Conservation (phyloP, 2,113 vertebrate genomes). For the Thymallus thymallus region DNA sequence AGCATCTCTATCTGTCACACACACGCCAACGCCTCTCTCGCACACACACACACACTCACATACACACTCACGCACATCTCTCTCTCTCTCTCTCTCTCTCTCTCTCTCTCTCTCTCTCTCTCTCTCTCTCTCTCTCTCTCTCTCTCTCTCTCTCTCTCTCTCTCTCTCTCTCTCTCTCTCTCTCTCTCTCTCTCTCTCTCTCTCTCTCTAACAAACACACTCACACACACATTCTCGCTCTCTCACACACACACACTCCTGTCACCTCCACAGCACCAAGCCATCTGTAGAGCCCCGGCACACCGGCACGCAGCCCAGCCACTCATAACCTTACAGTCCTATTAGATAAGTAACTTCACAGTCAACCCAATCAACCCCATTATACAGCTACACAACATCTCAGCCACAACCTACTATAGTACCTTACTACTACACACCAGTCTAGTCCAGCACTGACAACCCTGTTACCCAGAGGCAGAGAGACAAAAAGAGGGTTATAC, state of each 20-base stretch:
- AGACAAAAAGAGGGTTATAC: no score
- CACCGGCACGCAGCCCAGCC: slow-evolving; percentile 37
- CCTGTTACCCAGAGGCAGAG: no score
- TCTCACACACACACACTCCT: slow-evolving; percentile 39
- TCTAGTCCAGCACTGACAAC: no score
- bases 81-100: background rate
- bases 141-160: slow-evolving; percentile 35
- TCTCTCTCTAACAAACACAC: no score
- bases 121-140: no score
- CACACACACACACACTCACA: slow-evolving; percentile 25
- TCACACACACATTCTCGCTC: slow-evolving; percentile 29
- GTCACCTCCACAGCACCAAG: slow-evolving; percentile 57
- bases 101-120: no score
- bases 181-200: no score
- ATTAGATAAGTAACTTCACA: slow-evolving; percentile 20
- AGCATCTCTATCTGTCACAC: slow-evolving; percentile 50
- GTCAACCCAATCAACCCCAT: slow-evolving; percentile 32
- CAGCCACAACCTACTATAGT: background rate
- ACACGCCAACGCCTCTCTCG: slow-evolving; percentile 44
- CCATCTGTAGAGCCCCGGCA: slow-evolving; percentile 66
- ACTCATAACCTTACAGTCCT: background rate
- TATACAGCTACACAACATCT: slow-evolving; percentile 26
- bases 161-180: slow-evolving; percentile 5
- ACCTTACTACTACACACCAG: background rate
- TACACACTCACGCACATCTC: slow-evolving; percentile 35